phyloP scores from a whole-genome alignment of 2,797 vertebrate genomes.

The Sciaenops ocellatus region DNA sequence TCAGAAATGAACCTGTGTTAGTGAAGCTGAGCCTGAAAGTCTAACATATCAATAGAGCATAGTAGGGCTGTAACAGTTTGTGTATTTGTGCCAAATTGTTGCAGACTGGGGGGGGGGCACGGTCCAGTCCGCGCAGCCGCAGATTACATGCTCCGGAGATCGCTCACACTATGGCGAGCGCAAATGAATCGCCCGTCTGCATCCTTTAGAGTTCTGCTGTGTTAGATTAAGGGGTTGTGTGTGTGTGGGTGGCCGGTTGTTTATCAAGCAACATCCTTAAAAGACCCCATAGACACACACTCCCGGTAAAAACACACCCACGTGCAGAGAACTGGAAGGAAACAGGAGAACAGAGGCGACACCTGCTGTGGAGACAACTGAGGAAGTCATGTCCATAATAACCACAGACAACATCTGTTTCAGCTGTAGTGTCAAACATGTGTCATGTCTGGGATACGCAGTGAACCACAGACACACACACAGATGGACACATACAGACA shows the following conservation, averaged over 20 bases:
- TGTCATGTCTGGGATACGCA: slow-evolving; percentile 31
- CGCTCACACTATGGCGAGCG: no score
- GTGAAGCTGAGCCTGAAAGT: neutral
- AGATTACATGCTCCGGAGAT: no score
- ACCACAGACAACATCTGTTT: slow-evolving; percentile 58
- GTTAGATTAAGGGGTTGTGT: no score
- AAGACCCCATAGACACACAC: neutral
- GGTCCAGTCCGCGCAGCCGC: no score
- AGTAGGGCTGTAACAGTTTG: neutral
- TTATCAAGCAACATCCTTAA: slow-evolving; percentile 46
- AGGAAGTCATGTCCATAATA: slow-evolving; percentile 31
- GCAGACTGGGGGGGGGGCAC: no score
- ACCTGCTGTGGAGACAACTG: slow-evolving; percentile 57
- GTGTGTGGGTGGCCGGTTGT: slow-evolving; percentile 39
- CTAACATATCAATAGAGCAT: neutral
- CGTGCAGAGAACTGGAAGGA: slow-evolving; percentile 42
- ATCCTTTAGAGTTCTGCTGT: no score
- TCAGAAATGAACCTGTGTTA: neutral
- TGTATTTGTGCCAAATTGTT: no score
- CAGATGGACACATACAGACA: no score
- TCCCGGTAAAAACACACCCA: neutral
- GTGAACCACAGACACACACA: neutral
- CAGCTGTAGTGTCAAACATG: slow-evolving; percentile 18
- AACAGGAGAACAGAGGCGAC: slow-evolving; percentile 38
- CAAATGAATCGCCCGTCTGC: no score